Evolutionary conservation across 2,888 invertebrate species (phyloP).

Genomic region (Idaea biselata): DNA sequence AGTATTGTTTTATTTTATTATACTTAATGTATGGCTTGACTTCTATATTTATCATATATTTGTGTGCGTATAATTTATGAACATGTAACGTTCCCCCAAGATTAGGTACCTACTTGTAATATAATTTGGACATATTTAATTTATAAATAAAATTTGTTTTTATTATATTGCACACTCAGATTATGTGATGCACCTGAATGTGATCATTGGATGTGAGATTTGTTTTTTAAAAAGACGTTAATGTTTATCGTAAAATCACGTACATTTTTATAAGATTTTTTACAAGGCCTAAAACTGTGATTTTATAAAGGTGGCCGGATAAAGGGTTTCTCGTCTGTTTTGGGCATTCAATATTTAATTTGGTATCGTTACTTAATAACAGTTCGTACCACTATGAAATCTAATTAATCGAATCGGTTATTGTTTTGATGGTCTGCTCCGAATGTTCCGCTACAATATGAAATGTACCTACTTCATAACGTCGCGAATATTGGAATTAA

Average conservation of each 20-base stretch:
- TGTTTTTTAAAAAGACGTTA: conserved; percentile 61
- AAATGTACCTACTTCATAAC: too few species aligned
- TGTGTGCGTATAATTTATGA: too few species aligned
- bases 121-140: conserved; percentile 9
- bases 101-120: neutral
- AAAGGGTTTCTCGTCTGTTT: conserved; percentile 7
- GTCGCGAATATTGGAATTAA: too few species aligned
- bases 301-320: conserved; percentile 12
- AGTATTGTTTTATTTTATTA: too few species aligned
- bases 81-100: too few species aligned
- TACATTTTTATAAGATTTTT: conserved; percentile 22
- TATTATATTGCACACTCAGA: conserved; percentile 20
- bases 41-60: too few species aligned
- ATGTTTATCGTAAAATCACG: conserved; percentile 32
- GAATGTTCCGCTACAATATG: too few species aligned
- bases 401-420: too few species aligned
- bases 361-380: too few species aligned
- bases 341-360: conserved; percentile 15
- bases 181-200: conserved; percentile 40
- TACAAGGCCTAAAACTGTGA: conserved; percentile 35
- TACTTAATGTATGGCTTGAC: too few species aligned
- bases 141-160: conserved; percentile 4
- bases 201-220: conserved; percentile 46
- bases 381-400: too few species aligned
- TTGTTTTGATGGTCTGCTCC: too few species aligned